phyloP scores from a whole-genome alignment of 2,113 vertebrate genomes.

The Cyphomyrus discorhynchus region DNA sequence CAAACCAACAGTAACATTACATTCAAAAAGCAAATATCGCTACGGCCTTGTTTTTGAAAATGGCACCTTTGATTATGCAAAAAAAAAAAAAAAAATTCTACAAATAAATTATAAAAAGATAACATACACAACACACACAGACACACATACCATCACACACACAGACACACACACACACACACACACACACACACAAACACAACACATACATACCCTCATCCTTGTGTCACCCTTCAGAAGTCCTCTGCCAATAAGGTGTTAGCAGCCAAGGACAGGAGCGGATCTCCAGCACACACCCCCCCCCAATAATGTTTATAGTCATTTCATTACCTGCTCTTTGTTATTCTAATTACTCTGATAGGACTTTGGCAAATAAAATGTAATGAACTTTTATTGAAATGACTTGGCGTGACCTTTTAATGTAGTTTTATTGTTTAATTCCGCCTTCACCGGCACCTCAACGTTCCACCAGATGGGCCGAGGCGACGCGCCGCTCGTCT shows the following conservation, averaged over 20 bases:
- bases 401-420: constrained; percentile 13
- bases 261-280: neutral
- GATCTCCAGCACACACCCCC: neutral
- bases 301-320: constrained; percentile 15
- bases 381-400: constrained; percentile 25
- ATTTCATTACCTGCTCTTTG: constrained; percentile 22
- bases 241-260: constrained; percentile 11
- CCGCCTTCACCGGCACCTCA: neutral
- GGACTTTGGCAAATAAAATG: constrained; percentile 21
- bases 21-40: neutral
- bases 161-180: neutral
- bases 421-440: constrained; percentile 4
- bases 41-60: neutral
- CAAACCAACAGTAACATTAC: neutral
- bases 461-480: neutral
- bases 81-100: too few species aligned
- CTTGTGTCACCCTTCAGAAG: neutral
- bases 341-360: constrained; percentile 27
- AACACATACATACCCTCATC: neutral
- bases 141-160: neutral
- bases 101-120: neutral
- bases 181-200: neutral
- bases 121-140: neutral
- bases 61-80: neutral
- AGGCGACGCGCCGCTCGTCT: too few species aligned